Evolutionary conservation across 2,113 vertebrate species (phyloP), one percentile per base, ranked within the genome.

Genomic region (Anolis carolinensis): DNA sequence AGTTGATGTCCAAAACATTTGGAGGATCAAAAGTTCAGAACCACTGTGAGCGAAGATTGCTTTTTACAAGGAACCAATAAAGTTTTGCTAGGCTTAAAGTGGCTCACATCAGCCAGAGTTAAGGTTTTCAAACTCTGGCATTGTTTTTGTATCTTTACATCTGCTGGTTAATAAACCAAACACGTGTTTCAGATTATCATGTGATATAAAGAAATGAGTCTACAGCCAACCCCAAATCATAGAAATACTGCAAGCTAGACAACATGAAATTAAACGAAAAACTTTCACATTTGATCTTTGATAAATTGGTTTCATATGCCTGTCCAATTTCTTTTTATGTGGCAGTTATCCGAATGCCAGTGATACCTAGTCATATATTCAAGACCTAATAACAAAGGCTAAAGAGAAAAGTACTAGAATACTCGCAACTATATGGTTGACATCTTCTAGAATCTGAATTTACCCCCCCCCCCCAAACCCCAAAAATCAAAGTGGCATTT

Each of bases 181-280:
- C 50, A 23, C 59, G 67, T 48, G 76, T 62, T 86, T 79, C 62
- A 81, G 71, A 74, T 74, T 65, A 75, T 16, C 68, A 50, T 34
- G 23, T 32, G 70, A 34, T 73, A 52, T 48, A n/a, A 63, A 39
- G 78, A 25, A 72, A 86, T 80, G 84, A 74, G 55, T 83, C n/a
- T 83, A 62, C 21, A 74, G 14, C 81, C 30, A 39, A n/a, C 36
- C 32, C 36, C 34, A 59, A 32, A 79, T 62, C 32, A 36, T 32
- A 79, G n/a, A 52, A 32, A 72, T 34, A 14, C 32, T 39, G 50
- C 82, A 32, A 20, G 39, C 62, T 67, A 65, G 34, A 65, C 25
- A 68, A 30, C 25, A 25, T 30, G 65, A 68, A 30, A 30, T 30
- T 68, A 32, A 2, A 18, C 3, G 16, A 55, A 55, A 2, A 18